Evolutionary conservation across 2,113 vertebrate species (phyloP).

Genomic region (Semnornis frantzii): DNA sequence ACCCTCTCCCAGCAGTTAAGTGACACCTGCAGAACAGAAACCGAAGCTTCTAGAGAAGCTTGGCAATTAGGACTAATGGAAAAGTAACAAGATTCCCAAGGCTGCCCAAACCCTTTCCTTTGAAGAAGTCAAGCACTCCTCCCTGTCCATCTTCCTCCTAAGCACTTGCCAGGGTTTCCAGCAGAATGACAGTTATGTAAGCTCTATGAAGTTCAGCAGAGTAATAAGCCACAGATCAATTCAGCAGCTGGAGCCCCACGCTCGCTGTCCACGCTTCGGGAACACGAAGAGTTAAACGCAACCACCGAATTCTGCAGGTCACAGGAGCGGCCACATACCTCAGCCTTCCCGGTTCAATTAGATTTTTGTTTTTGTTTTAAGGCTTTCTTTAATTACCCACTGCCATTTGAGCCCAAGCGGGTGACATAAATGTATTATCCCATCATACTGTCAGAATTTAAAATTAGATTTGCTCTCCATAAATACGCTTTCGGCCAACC

Average conservation of each 20-base stretch:
- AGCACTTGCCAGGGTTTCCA: neutral
- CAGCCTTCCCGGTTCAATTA: neutral
- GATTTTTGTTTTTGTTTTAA: neutral
- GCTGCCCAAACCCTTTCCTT: neutral
- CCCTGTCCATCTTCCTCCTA: neutral
- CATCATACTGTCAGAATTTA: conserved; percentile 50
- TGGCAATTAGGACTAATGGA: neutral
- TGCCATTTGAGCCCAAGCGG: conserved; percentile 22
- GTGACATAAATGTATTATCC: conserved; percentile 51
- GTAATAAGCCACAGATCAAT: neutral
- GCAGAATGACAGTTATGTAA: neutral
- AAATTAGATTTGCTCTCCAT: conserved; percentile 48
- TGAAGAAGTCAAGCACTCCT: neutral
- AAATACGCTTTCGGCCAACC: neutral
- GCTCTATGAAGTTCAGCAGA: neutral
- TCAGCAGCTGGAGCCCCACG: neutral
- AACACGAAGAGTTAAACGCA: neutral
- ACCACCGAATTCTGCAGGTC: neutral
- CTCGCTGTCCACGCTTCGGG: neutral
- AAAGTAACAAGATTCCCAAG: neutral
- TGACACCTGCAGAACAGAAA: conserved; percentile 10
- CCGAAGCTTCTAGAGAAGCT: conserved; percentile 1
- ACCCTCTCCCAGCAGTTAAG: neutral
- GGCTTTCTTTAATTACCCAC: conserved; percentile 21
- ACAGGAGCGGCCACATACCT: neutral